Evolutionary conservation across 2,888 invertebrate species (phyloP).

Genomic region (Perdita meconis): DNA sequence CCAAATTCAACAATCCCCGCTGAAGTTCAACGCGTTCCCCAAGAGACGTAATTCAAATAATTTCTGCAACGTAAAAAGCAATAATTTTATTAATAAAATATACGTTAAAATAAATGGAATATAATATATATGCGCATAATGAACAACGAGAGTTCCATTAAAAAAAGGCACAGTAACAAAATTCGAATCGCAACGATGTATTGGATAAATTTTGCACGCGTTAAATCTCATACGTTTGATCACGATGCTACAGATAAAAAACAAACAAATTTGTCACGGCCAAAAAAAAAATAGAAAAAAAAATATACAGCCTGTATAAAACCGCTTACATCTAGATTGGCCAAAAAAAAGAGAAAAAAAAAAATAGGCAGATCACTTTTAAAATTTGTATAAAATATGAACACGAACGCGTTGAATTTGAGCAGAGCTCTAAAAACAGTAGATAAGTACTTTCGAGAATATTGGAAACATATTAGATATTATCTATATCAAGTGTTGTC

Average conservation of each 20-base stretch:
- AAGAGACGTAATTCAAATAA: slow-evolving; percentile 37
- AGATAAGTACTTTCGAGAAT: slow-evolving; percentile 84
- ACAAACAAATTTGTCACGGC: slow-evolving; percentile 64
- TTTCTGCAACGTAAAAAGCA: slow-evolving; percentile 59
- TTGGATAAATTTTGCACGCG: slow-evolving; percentile 28
- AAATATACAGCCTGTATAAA: slow-evolving; percentile 69
- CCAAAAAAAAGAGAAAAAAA: slow-evolving; percentile 46
- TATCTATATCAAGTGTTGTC: slow-evolving; percentile 78
- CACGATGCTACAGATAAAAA: slow-evolving; percentile 47
- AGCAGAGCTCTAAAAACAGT: slow-evolving; percentile 82
- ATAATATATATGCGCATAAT: slow-evolving; percentile 44
- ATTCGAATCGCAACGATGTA: slow-evolving; percentile 39
- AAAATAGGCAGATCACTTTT: slow-evolving; percentile 55
- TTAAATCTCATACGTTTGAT: slow-evolving; percentile 33
- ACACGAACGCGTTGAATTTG: slow-evolving; percentile 77
- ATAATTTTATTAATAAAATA: slow-evolving; percentile 62
- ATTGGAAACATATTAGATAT: slow-evolving; percentile 82
- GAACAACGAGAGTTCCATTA: slow-evolving; percentile 43
- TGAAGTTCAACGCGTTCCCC: slow-evolving; percentile 76
- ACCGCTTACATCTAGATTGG: slow-evolving; percentile 68
- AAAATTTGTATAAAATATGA: slow-evolving; percentile 65
- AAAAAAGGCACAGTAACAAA: slow-evolving; percentile 52
- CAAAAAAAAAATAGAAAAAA: slow-evolving; percentile 65
- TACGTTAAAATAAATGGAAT: slow-evolving; percentile 58
- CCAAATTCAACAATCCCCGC: slow-evolving; percentile 83